Percentiles rank a stretch among this genome's conserved stretches.
These are phyloP conservation scores for Macrocentrus cingulum DNA, from an alignment of 1,140 invertebrate species.

Conservation along the genomic window DNA sequence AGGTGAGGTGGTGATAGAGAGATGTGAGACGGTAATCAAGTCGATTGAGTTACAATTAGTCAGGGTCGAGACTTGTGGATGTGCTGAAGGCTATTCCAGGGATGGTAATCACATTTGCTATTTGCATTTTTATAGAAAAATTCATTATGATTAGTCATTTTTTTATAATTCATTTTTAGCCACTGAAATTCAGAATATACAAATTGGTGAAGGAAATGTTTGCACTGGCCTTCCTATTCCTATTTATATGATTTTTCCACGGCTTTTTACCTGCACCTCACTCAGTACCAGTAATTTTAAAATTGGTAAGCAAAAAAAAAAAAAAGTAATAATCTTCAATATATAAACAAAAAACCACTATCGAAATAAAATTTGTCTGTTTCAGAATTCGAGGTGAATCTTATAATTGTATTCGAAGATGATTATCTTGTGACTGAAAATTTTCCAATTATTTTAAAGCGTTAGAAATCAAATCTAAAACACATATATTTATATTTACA, in stretches of 20 bases:
- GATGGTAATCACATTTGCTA: slow-evolving; percentile 71
- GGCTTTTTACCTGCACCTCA: slow-evolving; percentile 94
- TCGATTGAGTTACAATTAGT: slow-evolving; percentile 94
- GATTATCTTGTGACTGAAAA: slow-evolving; percentile 96
- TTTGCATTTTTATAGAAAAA: slow-evolving; percentile 23
- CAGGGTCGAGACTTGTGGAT: slow-evolving; percentile 93
- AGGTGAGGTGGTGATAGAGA: slow-evolving; percentile 79
- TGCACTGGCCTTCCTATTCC: slow-evolving; percentile 79
- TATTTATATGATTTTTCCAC: slow-evolving; percentile 93
- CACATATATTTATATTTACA: slow-evolving; percentile 24
- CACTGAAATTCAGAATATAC: slow-evolving; percentile 97
- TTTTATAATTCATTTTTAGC: slow-evolving; percentile 62
- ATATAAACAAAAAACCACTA: slow-evolving; percentile 8
- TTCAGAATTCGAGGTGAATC: slow-evolving; percentile 95
- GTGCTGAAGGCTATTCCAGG: slow-evolving; percentile 89
- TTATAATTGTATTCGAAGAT: slow-evolving; percentile 90
- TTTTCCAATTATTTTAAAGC: slow-evolving; percentile 81
- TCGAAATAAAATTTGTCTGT: not conserved
- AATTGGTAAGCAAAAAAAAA: slow-evolving; percentile 76
- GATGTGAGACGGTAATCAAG: slow-evolving; percentile 79
- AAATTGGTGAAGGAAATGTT: slow-evolving; percentile 93
- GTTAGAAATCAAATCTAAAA: slow-evolving; percentile 61
- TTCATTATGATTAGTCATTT: not conserved
- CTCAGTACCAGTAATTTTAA: slow-evolving; percentile 91
- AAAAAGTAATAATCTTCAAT: slow-evolving; percentile 5